Evolutionary conservation across 2,113 vertebrate genomes (phyloP).

Genomic region (Coryphaenoides rupestris): DNA sequence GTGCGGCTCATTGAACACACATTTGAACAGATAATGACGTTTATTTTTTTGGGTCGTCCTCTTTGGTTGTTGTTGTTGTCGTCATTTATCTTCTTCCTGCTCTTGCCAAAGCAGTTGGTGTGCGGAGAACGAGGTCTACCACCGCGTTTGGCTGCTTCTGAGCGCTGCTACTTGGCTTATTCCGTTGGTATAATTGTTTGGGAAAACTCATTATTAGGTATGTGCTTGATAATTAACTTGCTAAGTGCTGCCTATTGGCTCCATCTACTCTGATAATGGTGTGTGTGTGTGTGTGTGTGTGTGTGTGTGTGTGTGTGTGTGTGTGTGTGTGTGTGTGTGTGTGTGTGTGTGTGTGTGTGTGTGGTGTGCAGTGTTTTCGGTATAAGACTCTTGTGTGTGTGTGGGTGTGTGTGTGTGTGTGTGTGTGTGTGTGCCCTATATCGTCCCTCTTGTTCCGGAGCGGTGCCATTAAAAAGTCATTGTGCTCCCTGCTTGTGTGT

Average conservation of each 20-base stretch:
- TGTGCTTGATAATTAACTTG: neutral
- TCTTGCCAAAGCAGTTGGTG: neutral
- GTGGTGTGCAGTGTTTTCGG: too few relatives aligned
- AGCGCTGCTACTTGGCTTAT: neutral
- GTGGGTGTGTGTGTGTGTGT: neutral
- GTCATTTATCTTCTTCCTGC: neutral
- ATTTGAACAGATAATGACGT: neutral
- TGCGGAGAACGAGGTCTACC: neutral
- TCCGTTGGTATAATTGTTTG: neutral
- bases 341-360: conserved; percentile 12
- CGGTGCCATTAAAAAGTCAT: conserved; percentile 61
- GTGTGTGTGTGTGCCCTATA: neutral
- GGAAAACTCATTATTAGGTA: neutral
- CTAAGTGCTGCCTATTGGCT: too few relatives aligned
- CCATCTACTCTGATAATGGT: too few relatives aligned
- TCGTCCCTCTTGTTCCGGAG: conserved; percentile 44
- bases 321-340: conserved; percentile 4
- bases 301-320: too few relatives aligned
- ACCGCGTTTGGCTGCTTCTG: neutral
- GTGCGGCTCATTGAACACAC: neutral
- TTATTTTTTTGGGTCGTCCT: neutral
- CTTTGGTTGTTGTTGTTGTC: neutral
- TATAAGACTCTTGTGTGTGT: too few relatives aligned
- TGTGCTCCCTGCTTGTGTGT: conserved; percentile 47
- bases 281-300: neutral